These are phyloP conservation scores for Choristoneura rosaceana DNA, from an alignment of 2,888 invertebrate species.

Conservation along the genomic window DNA sequence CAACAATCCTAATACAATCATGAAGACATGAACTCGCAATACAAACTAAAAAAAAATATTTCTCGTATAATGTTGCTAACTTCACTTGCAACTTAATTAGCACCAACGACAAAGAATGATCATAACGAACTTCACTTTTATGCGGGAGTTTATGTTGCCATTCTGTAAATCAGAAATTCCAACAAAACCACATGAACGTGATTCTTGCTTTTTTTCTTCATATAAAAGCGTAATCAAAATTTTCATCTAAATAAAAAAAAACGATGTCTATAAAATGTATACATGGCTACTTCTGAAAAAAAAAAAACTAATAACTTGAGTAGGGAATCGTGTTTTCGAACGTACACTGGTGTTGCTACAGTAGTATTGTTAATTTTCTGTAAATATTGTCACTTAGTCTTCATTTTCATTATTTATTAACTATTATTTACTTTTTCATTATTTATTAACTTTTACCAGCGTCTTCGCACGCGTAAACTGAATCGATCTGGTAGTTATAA, in stretches of 20 bases:
- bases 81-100: slow-evolving; percentile 33
- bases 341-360: not conserved
- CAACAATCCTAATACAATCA: slow-evolving; percentile 56
- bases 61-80: slow-evolving; percentile 32
- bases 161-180: slow-evolving; percentile 6
- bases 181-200: slow-evolving; percentile 5
- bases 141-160: slow-evolving; percentile 21
- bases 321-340: slow-evolving; percentile 1
- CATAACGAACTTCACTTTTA: slow-evolving; percentile 30
- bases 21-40: slow-evolving; percentile 28
- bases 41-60: slow-evolving; percentile 43
- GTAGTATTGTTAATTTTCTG: not conserved
- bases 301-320: not conserved
- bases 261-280: too few relatives aligned
- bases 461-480: too few relatives aligned
- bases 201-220: too few relatives aligned
- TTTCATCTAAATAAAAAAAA: not conserved
- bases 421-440: too few relatives aligned
- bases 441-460: too few relatives aligned
- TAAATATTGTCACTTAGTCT: too few relatives aligned
- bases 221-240: not conserved
- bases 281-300: too few relatives aligned
- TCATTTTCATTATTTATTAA: too few relatives aligned
- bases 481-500: too few relatives aligned
- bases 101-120: slow-evolving; percentile 29